phyloP scores from a whole-genome alignment of 2,113 vertebrate species.

The Tychaedon coryphoeus region DNA sequence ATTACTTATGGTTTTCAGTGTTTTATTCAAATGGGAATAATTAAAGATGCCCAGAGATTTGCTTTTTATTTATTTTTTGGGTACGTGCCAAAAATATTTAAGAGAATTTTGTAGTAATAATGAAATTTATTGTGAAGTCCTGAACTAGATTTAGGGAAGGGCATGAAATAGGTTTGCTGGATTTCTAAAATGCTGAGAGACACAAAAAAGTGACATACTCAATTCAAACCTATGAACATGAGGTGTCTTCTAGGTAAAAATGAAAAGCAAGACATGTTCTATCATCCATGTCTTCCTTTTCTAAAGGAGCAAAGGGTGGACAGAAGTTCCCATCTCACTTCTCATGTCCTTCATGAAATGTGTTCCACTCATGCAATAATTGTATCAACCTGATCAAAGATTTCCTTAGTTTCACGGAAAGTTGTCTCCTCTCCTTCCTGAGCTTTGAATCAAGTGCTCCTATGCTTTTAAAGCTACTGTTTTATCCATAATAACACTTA shows the following conservation, averaged over 20 bases:
- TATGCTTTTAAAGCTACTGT: not conserved
- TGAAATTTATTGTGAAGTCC: conserved; percentile 32
- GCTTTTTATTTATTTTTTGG: not conserved
- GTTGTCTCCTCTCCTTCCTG: not conserved
- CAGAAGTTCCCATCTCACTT: not conserved
- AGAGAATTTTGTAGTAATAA: not conserved
- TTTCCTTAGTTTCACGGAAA: not conserved
- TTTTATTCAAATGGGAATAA: conserved; percentile 56
- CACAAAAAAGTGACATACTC: not conserved
- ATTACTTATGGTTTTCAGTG: conserved; percentile 47
- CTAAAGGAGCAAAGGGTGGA: not conserved
- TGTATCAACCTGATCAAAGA: accelerated
- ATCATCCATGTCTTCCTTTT: not conserved
- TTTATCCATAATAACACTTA: not conserved
- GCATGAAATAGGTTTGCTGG: not conserved
- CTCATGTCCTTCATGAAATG: not conserved
- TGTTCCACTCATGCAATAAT: not conserved
- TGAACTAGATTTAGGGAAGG: not conserved
- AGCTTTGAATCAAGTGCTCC: not conserved
- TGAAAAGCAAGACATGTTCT: not conserved
- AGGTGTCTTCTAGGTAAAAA: not conserved
- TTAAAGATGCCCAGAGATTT: conserved; percentile 52
- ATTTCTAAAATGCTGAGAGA: not conserved
- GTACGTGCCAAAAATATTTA: conserved; percentile 52
- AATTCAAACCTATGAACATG: not conserved